Base-by-base conservation (phyloP, 2,888 invertebrate genomes). In the Entomobrya proxima region DNA sequence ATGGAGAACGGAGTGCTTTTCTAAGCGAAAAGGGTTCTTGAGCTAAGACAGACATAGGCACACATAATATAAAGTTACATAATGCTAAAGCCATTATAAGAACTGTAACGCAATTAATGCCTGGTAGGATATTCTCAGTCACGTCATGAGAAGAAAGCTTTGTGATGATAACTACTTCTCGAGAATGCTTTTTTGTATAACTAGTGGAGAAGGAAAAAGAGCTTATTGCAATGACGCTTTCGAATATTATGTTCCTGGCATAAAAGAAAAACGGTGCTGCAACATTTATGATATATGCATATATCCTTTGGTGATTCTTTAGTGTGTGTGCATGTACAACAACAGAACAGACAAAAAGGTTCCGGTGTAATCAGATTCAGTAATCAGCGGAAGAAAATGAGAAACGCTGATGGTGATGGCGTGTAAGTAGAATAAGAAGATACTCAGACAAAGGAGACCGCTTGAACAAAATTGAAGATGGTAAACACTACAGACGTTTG, bases 61-160 rank as follows among this genome's bases (percentile, higher is more conserved):
- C 4, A 35, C 37, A 35, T 64, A 32, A 40, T 11, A 40, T 15
- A 40, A 40, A 40, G 30, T 4, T 61, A 32, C 15, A 32, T 5
- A 61, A 37, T 18, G 13, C 6, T 37, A 24, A 24, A 75, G 4
- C 35, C 32, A 6, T 40, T 40, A 9, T 18, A 52, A 27, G 47
- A 18, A 24, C 4, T 37, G 50, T 78, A 69, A 35, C n/a, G 27
- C 67, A 79, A 67, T 79, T 79, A 79, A 79, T 79, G 55, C 69
- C 18, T 30, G 15, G 21, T 18, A 79, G 67, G 35, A 37, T 18
- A 55, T 55, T 52, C 69, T 52, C 55, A 50, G 79, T 79, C 79
- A 79, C 79, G 79, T 69, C 52, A 67, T 9, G 35, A n/a, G 37
- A 35, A 64, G 40, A 64, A 35, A 79, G 24, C 67, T 40, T 21